Conservation (phyloP, 2,797 vertebrate genomes). For the Betta splendens region DNA sequence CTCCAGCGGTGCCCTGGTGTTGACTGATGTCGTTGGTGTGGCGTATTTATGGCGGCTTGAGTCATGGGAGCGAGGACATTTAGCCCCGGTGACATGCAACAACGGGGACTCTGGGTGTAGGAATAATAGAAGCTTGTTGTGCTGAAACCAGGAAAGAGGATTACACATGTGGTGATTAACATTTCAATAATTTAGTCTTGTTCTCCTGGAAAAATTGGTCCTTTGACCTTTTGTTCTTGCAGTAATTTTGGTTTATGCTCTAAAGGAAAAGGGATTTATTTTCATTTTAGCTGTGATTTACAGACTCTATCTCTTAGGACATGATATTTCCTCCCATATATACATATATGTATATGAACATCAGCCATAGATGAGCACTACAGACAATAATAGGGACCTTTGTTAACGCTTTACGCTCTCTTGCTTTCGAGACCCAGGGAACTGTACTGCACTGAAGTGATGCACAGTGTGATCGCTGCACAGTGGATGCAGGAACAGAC, state of each 20-base stretch:
- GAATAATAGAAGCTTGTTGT: slow-evolving; percentile 14
- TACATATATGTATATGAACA: too few relatives aligned
- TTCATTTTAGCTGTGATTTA: slow-evolving; percentile 2
- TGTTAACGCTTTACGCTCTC: too few relatives aligned
- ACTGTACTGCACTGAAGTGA: too few relatives aligned
- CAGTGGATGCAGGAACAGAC: too few relatives aligned
- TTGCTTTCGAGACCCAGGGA: too few relatives aligned
- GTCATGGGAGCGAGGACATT: slow-evolving; percentile 45
- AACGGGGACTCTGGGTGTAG: slow-evolving; percentile 16
- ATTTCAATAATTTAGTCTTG: slow-evolving; percentile 17
- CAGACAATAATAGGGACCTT: too few relatives aligned
- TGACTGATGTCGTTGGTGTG: slow-evolving; percentile 43
- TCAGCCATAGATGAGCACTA: too few relatives aligned
- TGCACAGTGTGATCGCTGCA: too few relatives aligned
- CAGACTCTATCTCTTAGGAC: neutral
- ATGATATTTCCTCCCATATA: neutral
- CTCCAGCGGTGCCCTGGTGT: slow-evolving; percentile 8
- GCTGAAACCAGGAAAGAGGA: neutral
- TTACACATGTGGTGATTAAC: slow-evolving; percentile 22
- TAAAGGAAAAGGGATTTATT: slow-evolving; percentile 10
- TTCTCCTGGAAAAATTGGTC: slow-evolving; percentile 2
- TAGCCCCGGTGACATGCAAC: slow-evolving; percentile 11
- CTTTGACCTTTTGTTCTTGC: slow-evolving; percentile 20
- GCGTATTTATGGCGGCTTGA: slow-evolving; percentile 47
- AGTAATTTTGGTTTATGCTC: slow-evolving; percentile 14